Conservation (phyloP, 2,888 invertebrate species). For the Cyaniris semiargus region DNA sequence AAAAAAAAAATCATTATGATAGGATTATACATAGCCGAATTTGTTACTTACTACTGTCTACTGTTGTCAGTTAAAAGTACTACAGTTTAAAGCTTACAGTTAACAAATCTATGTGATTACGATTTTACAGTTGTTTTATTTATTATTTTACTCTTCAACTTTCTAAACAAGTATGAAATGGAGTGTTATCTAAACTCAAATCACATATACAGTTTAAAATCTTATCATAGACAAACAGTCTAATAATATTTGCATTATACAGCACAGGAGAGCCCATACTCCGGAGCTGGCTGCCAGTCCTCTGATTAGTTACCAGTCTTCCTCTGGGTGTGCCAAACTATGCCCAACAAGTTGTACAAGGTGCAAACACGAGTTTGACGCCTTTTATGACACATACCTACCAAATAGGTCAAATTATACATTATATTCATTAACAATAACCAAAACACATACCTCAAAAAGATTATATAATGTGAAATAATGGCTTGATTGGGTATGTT, state of each 20-base stretch:
- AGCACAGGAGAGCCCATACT: conserved; percentile 58
- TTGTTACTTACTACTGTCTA: too few relatives aligned
- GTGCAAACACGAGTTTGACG: conserved; percentile 44
- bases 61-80: too few relatives aligned
- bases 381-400: conserved; percentile 46
- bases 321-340: conserved; percentile 58
- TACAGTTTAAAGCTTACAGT: too few relatives aligned
- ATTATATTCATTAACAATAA: not conserved
- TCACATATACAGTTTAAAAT: not conserved
- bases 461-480: not conserved
- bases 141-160: too few relatives aligned
- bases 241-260: conserved; percentile 40
- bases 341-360: conserved; percentile 52
- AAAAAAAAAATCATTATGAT: too few relatives aligned
- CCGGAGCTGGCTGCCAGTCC: conserved; percentile 55
- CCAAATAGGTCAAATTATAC: conserved; percentile 11
- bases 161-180: too few relatives aligned
- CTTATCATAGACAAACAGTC: not conserved
- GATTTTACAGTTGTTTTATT: too few relatives aligned
- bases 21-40: too few relatives aligned
- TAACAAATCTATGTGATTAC: too few relatives aligned
- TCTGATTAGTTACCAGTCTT: conserved; percentile 57
- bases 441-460: not conserved
- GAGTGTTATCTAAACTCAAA: too few relatives aligned
- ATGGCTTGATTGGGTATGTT: not conserved